Evolutionary conservation across 2,888 invertebrate genomes (phyloP).

Genomic region (Dolichopus griseipennis): DNA sequence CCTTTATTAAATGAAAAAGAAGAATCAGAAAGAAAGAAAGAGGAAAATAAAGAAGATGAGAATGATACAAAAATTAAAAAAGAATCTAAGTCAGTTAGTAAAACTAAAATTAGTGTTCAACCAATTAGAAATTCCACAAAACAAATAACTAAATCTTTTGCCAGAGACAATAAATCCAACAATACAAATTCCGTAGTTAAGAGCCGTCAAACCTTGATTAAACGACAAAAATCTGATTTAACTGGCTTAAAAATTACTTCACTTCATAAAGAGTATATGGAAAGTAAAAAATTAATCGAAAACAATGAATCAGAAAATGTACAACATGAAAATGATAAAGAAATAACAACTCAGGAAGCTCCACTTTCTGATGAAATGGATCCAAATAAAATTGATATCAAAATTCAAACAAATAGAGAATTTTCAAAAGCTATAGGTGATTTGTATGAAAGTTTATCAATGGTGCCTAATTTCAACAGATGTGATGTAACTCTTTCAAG

Average conservation of each 20-base stretch:
- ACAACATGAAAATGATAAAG: constrained; percentile 15
- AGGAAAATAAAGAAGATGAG: neutral
- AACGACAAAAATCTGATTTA: constrained; percentile 53
- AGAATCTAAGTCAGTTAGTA: constrained; percentile 16
- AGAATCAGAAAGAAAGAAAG: constrained; percentile 23
- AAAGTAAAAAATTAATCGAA: constrained; percentile 37
- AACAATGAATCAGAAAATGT: constrained; percentile 13
- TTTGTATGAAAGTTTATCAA: constrained; percentile 37
- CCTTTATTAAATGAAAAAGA: constrained; percentile 43
- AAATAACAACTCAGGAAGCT: constrained; percentile 12
- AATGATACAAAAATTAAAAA: neutral
- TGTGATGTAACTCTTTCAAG: constrained; percentile 32
- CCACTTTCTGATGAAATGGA: constrained; percentile 22
- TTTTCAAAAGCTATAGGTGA: constrained; percentile 43
- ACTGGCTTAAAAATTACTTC: constrained; percentile 50
- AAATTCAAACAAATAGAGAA: constrained; percentile 42
- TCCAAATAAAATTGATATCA: constrained; percentile 40
- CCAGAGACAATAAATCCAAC: neutral
- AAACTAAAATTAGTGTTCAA: neutral
- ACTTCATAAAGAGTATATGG: constrained; percentile 41
- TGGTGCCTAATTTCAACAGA: constrained; percentile 25
- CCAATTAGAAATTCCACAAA: constrained; percentile 17
- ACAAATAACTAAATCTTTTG: constrained; percentile 16
- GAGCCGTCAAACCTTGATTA: constrained; percentile 33
- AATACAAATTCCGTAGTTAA: constrained; percentile 12